Percentiles rank a stretch among this genome's conserved stretches.
These are phyloP conservation scores for Enteromius trimaculatus DNA, from an alignment of 2,797 vertebrate species.

Conservation along the genomic window DNA sequence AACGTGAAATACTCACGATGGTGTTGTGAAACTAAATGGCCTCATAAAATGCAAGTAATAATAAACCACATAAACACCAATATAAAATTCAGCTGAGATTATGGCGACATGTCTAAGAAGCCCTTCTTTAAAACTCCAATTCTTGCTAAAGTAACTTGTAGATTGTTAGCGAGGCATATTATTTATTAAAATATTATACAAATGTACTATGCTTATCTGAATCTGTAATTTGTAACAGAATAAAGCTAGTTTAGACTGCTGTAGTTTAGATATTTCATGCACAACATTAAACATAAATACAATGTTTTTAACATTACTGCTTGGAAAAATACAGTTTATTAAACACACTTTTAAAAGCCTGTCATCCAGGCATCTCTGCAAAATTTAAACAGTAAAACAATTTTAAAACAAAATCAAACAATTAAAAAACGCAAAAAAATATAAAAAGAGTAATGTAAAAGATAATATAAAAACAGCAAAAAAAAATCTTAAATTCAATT, in stretches of 20 bases:
- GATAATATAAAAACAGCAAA: neutral
- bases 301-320: neutral
- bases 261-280: neutral
- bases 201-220: neutral
- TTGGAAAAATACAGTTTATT: neutral
- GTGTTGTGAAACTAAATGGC: conserved; percentile 7
- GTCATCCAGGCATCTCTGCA: neutral
- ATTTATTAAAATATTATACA: neutral
- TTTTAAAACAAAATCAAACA: neutral
- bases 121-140: neutral
- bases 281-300: neutral
- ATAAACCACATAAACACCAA: neutral
- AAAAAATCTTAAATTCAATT: neutral
- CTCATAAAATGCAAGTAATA: conserved; percentile 1
- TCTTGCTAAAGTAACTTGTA: neutral
- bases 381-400: neutral
- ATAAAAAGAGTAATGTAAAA: neutral
- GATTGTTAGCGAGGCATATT: neutral
- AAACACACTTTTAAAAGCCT: neutral
- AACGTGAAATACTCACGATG: neutral
- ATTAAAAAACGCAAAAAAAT: too few species aligned
- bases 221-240: neutral
- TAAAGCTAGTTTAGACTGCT: neutral
- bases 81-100: neutral
- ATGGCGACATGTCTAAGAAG: neutral